Percentiles rank a stretch among this genome's conserved stretches.
These are phyloP conservation scores for Enteromius trimaculatus DNA, from an alignment of 2,797 vertebrate species.

Conservation along the genomic window DNA sequence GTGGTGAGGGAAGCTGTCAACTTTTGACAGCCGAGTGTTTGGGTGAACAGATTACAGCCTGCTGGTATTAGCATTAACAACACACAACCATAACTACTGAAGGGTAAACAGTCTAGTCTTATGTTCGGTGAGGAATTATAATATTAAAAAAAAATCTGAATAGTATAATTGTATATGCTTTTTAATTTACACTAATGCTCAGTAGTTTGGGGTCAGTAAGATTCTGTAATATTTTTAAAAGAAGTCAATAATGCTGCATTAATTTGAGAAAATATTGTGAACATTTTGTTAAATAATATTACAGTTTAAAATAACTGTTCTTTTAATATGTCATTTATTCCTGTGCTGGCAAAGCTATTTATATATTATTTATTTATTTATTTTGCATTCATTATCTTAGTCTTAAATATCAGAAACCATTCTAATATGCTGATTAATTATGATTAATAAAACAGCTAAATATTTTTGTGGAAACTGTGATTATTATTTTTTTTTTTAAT, in stretches of 20 bases:
- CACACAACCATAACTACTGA: slow-evolving; percentile 40
- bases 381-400: neutral
- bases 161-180: neutral
- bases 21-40: slow-evolving; percentile 57
- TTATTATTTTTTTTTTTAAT: no score
- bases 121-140: neutral
- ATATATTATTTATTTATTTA: no score
- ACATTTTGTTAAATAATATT: neutral
- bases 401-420: no score
- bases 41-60: slow-evolving; percentile 28
- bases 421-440: no score
- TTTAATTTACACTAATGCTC: neutral
- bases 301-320: neutral
- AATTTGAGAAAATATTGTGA: neutral
- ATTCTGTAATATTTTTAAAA: neutral
- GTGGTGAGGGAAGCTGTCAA: slow-evolving; percentile 58
- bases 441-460: neutral
- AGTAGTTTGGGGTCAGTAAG: neutral
- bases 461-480: neutral
- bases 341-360: neutral
- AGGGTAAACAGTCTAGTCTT: slow-evolving; percentile 31
- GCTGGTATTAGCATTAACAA: slow-evolving; percentile 45
- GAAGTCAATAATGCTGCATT: neutral
- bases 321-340: neutral
- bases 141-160: neutral